Percentiles rank a stretch among this genome's conserved stretches.
phyloP scores from a whole-genome alignment of 2,113 vertebrate genomes.

The Pygoscelis adeliae region DNA sequence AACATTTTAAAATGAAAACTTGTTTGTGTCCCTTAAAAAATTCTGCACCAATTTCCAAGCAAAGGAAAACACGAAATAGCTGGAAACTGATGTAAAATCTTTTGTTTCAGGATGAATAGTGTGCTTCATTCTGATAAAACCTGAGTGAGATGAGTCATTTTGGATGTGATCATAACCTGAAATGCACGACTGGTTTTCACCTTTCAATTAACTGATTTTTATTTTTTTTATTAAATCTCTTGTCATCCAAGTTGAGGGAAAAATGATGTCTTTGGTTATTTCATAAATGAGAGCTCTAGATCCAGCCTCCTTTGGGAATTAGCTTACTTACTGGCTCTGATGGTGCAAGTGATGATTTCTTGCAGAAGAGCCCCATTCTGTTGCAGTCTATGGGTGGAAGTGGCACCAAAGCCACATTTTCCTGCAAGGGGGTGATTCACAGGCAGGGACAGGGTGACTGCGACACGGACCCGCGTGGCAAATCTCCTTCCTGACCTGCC shows the following conservation, averaged over 20 bases:
- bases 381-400: background rate
- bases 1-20: background rate
- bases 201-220: background rate
- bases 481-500: background rate
- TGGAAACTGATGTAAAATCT: background rate
- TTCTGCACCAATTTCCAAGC: background rate
- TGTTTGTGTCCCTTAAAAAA: background rate
- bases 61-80: background rate
- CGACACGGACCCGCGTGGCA: accelerated
- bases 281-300: background rate
- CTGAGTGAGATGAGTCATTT: background rate
- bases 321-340: background rate
- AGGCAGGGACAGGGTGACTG: background rate
- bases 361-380: background rate
- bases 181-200: background rate
- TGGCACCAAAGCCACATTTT: background rate
- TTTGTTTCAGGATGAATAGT: background rate
- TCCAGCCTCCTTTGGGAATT: background rate
- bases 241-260: background rate
- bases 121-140: background rate
- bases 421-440: background rate
- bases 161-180: background rate
- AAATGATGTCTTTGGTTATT: background rate
- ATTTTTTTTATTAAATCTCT: background rate
- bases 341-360: background rate